Evolutionary conservation across 1,140 invertebrate species (phyloP), one percentile per base, ranked within the genome.

Genomic region (Hylaeus volcanicus): DNA sequence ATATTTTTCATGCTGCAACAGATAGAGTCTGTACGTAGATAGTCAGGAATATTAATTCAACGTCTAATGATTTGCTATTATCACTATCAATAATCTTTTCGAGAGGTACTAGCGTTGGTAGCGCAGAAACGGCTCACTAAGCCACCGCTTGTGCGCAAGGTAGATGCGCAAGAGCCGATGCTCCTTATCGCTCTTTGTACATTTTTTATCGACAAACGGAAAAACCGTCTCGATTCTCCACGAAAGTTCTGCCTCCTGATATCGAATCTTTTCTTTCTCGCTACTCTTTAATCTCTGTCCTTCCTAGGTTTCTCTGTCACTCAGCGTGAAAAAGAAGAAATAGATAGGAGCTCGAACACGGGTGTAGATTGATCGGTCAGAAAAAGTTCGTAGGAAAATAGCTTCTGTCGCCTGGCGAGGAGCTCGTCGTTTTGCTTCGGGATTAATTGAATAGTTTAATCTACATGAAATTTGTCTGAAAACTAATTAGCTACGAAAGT

Each of bases 381-480:
- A 15, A 61, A 43, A 60, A 74, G 41, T 69, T 65, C 58, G 15
- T 1, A 15, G 15, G 3, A 45, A 79, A 82, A 48, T 43, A 43
- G 15, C 43, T 58, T 61, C 15, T 9, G 53, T 37, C 73, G 26
- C 11, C 14, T 0, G 12, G 4, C 37, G n/a, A 45, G 8, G 14
- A 12, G 12, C 5, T 26, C 14, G 26, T 41, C 15, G 6, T 14
- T 53, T 63, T 51, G n/a, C 3, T 39, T 11, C 4, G 1, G 5
- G 55, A 80, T 76, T 72, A 81, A 85, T 81, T 51, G 53, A 65
- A 81, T 37, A 72, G 26, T 81, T 77, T 65, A 81, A 84, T n/a
- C 26, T 14, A 58, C 15, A 41, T 48, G n/a, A 70, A 81, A 85
- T 84, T 56, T 43, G 58, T 76, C 71, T 63, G 12, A 55, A 12